Evolutionary conservation across 2,113 vertebrate species (phyloP).

Genomic region (Meriones unguiculatus): DNA sequence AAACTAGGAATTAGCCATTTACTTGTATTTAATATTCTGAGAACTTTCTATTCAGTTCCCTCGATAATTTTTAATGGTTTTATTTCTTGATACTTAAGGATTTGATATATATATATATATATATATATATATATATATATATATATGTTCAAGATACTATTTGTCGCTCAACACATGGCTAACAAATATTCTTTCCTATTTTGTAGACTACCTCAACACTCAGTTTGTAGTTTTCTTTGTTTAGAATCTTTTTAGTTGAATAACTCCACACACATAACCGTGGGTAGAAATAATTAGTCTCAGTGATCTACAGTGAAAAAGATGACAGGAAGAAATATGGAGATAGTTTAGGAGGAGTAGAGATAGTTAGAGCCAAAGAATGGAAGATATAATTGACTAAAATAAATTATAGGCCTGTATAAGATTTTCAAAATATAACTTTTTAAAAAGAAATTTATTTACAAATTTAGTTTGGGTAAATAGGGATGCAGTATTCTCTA

Average conservation of each 20-base stretch:
- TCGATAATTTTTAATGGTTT: background rate
- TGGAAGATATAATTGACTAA: background rate
- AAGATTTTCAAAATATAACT: background rate
- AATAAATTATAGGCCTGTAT: background rate
- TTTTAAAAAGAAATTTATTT: background rate
- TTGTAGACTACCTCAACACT: background rate
- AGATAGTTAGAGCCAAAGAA: background rate
- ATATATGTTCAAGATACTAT: background rate
- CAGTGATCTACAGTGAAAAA: background rate
- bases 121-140: too few species aligned
- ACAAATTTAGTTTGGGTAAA: background rate
- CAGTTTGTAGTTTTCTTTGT: rapidly evolving
- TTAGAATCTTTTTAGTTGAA: background rate
- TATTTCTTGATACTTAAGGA: background rate
- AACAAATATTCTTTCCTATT: background rate
- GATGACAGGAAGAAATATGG: too few species aligned
- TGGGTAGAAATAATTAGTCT: background rate
- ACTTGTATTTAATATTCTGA: background rate
- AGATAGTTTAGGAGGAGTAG: background rate
- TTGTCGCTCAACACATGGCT: background rate
- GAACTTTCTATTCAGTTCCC: background rate
- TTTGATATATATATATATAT: background rate
- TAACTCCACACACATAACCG: background rate
- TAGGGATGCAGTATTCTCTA: background rate
- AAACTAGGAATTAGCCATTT: background rate